These are phyloP conservation scores for Catharus fuscescens DNA, from an alignment of 2,113 vertebrate species.

Conservation along the genomic window DNA sequence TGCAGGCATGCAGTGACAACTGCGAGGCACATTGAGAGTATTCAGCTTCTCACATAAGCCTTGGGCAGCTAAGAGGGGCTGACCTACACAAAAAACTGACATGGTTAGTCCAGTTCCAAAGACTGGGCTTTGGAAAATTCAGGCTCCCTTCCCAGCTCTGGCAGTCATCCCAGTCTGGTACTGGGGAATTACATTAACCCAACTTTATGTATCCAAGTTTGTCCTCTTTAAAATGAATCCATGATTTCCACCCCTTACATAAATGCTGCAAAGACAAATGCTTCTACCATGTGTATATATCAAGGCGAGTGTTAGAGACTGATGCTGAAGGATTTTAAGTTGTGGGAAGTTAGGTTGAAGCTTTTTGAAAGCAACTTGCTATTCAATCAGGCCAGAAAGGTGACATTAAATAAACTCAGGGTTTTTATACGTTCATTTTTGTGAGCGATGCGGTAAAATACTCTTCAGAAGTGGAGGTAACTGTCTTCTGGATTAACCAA, in stretches of 20 bases:
- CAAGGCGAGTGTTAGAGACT: background rate
- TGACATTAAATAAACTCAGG: background rate
- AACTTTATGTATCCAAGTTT: background rate
- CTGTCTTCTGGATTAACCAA: background rate
- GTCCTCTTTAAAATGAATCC: background rate
- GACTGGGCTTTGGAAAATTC: background rate
- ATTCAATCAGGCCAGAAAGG: background rate
- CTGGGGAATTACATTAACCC: background rate
- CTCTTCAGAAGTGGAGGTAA: background rate
- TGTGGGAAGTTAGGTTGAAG: background rate
- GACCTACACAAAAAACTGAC: background rate
- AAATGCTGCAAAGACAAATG: background rate
- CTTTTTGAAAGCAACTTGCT: background rate
- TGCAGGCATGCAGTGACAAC: fast-evolving
- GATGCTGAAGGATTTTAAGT: background rate
- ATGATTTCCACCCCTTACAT: background rate
- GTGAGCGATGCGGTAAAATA: background rate
- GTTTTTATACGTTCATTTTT: background rate
- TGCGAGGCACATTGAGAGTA: background rate
- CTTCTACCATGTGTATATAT: background rate
- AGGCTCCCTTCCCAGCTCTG: background rate
- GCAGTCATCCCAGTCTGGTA: background rate
- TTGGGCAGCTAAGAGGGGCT: background rate
- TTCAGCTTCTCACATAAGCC: background rate
- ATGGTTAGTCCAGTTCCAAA: background rate